Conservation (phyloP, 1,140 invertebrate genomes). For the Mylabris phalerata region DNA sequence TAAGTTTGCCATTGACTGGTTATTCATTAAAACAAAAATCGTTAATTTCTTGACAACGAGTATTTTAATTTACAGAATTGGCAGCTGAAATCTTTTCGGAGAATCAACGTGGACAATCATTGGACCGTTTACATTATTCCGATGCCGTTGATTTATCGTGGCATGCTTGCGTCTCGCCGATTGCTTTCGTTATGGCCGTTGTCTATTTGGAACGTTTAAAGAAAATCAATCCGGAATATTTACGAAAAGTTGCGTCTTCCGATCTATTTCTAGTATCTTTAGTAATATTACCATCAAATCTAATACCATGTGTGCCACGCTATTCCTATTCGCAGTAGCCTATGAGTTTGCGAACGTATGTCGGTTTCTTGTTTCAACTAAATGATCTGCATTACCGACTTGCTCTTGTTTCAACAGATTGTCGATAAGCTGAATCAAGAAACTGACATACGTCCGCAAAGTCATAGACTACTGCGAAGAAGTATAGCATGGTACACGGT, state of each 20-base stretch:
- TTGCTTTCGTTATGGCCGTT: constrained; percentile 72
- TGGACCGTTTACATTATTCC: constrained; percentile 72
- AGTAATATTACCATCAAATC: constrained; percentile 51
- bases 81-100: constrained; percentile 76
- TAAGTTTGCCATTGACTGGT: constrained; percentile 76
- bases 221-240: constrained; percentile 72
- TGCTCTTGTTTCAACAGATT: no score
- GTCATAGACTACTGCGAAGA: no score
- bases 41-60: background rate
- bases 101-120: constrained; percentile 57
- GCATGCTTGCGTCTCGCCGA: constrained; percentile 79
- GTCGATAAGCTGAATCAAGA: no score
- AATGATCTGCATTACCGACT: no score
- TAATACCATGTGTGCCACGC: no score
- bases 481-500: background rate
- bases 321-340: no score
- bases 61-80: constrained; percentile 56
- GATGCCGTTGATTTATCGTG: constrained; percentile 70
- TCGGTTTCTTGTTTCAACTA: no score
- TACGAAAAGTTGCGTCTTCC: constrained; percentile 71
- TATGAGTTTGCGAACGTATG: no score
- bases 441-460: no score
- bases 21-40: constrained; percentile 31
- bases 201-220: constrained; percentile 83
- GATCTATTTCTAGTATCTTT: constrained; percentile 88